Conservation (phyloP, 1,140 invertebrate genomes). For the Microplitis mediator region DNA sequence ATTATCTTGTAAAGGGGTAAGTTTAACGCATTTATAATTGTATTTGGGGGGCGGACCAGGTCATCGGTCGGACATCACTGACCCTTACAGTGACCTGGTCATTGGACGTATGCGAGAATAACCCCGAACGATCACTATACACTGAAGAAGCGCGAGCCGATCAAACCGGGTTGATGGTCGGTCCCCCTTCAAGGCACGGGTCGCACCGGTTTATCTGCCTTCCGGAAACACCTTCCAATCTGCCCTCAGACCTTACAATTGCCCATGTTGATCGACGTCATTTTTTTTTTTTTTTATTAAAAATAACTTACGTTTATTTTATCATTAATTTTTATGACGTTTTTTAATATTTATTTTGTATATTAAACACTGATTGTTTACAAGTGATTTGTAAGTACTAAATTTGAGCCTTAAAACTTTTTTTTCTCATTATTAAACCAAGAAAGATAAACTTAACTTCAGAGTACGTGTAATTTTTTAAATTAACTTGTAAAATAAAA, state of each 20-base stretch:
- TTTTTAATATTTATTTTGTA: neutral
- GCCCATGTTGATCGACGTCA: conserved; percentile 21
- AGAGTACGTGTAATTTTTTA: too few relatives aligned
- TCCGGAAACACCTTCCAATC: conserved; percentile 15
- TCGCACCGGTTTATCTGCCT: conserved; percentile 45
- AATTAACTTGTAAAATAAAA: neutral
- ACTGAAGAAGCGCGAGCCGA: conserved; percentile 32
- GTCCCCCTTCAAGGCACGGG: conserved; percentile 45
- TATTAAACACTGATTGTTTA: too few relatives aligned
- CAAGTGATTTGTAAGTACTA: too few relatives aligned
- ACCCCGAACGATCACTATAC: conserved; percentile 30
- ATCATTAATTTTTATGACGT: neutral
- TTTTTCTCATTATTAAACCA: too few relatives aligned
- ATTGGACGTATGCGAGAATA: conserved; percentile 18
- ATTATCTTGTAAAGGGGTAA: conserved; percentile 53
- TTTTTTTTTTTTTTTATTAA: conserved; percentile 6
- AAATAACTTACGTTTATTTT: neutral
- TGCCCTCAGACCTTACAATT: conserved; percentile 7
- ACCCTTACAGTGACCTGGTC: conserved; percentile 47
- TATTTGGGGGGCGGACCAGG: conserved; percentile 50
- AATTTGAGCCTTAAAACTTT: too few relatives aligned
- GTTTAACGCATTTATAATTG: conserved; percentile 61
- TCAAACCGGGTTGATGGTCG: conserved; percentile 31
- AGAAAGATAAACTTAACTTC: too few relatives aligned
- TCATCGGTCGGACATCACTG: conserved; percentile 59